Conservation (phyloP, 2,113 vertebrate species). For the Hemichromis elongatus region DNA sequence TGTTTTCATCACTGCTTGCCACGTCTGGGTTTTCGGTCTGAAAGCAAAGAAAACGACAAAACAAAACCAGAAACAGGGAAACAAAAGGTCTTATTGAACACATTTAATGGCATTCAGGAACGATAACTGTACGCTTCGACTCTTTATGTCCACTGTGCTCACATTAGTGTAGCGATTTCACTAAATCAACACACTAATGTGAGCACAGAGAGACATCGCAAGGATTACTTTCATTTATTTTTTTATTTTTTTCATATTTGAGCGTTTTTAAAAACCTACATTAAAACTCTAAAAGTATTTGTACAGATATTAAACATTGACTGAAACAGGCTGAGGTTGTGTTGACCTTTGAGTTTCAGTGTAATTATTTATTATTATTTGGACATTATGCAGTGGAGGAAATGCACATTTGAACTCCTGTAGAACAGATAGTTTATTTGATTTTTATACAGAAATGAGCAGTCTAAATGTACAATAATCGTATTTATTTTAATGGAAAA, state of each 20-base stretch:
- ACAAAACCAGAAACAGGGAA: too few relatives aligned
- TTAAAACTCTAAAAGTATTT: not conserved
- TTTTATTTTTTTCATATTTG: not conserved
- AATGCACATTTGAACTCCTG: not conserved
- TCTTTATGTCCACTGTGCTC: not conserved
- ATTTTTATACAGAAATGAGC: not conserved
- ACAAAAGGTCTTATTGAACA: not conserved
- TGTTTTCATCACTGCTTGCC: not conserved
- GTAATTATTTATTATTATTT: not conserved
- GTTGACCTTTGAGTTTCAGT: not conserved
- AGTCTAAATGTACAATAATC: not conserved
- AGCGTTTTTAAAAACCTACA: not conserved
- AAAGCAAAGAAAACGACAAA: not conserved
- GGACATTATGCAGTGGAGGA: too few relatives aligned
- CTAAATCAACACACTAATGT: not conserved
- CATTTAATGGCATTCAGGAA: too few relatives aligned
- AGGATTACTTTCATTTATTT: not conserved
- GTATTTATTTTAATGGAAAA: not conserved
- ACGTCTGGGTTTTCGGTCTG: not conserved
- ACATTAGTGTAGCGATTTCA: not conserved
- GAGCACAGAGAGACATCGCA: not conserved
- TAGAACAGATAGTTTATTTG: not conserved
- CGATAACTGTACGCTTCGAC: not conserved
- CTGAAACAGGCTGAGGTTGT: not conserved
- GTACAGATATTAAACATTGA: not conserved